These are phyloP conservation scores for Smittia aterrima DNA, from an alignment of 2,888 invertebrate genomes.

Conservation along the genomic window DNA sequence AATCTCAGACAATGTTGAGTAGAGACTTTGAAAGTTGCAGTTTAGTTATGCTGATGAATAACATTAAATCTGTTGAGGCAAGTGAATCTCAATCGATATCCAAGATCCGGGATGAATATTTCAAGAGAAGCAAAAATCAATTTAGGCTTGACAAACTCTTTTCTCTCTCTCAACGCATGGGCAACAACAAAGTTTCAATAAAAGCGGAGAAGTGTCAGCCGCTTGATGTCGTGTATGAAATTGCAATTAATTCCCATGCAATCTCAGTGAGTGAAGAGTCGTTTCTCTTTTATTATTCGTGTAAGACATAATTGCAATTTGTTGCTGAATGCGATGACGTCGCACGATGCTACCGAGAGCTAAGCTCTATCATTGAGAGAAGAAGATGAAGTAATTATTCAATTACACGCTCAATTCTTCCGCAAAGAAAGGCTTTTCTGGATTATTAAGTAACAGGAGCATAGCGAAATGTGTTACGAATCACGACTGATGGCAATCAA, in stretches of 20 bases:
- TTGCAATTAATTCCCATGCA: neutral
- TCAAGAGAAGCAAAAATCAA: no score
- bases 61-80: no score
- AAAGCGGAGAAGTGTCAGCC: neutral
- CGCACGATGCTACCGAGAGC: neutral
- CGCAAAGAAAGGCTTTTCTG: neutral
- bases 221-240: neutral
- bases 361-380: neutral
- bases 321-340: slow-evolving; percentile 1
- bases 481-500: slow-evolving; percentile 7
- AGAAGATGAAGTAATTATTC: slow-evolving; percentile 21
- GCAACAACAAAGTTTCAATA: neutral
- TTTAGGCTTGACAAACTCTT: no score
- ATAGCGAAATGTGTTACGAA: neutral
- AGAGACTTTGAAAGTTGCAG: no score
- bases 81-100: no score
- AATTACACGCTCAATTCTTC: neutral
- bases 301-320: slow-evolving; percentile 8
- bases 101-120: no score
- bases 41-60: no score
- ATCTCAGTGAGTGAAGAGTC: neutral
- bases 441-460: neutral
- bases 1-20: no score
- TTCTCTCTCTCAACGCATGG: no score
- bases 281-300: neutral